Evolutionary conservation across 1,140 invertebrate genomes (phyloP).

Genomic region (Drosophila paulistorum): DNA sequence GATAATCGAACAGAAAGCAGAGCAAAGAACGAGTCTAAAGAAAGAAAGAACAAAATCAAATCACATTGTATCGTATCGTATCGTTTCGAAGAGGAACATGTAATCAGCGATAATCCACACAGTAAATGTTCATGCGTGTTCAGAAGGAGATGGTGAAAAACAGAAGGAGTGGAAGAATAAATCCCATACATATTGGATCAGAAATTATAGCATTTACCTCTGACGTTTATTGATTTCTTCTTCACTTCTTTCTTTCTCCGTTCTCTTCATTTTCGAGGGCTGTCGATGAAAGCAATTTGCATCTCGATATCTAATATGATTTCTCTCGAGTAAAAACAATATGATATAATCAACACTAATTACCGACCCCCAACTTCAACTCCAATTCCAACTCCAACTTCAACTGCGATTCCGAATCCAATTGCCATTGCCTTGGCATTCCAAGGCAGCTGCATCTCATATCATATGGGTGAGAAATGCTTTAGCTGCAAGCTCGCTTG

Average conservation of each 20-base stretch:
- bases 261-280: constrained; percentile 22
- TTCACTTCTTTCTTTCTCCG: constrained; percentile 2
- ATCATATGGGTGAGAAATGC: constrained; percentile 37
- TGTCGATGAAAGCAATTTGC: constrained; percentile 63
- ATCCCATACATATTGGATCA: constrained; percentile 16
- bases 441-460: constrained; percentile 12
- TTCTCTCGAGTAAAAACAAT: not conserved
- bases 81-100: constrained; percentile 25
- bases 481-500: constrained; percentile 43
- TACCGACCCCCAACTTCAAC: constrained; percentile 28
- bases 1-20: not conserved
- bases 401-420: constrained; percentile 21
- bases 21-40: not conserved
- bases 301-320: constrained; percentile 45
- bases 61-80: constrained; percentile 9
- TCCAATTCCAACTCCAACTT: constrained; percentile 22
- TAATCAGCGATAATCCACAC: constrained; percentile 64
- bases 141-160: constrained; percentile 7
- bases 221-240: constrained; percentile 58
- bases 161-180: not conserved
- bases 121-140: constrained; percentile 54
- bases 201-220: constrained; percentile 54
- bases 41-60: constrained; percentile 30
- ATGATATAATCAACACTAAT: constrained; percentile 31
- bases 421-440: constrained; percentile 23